phyloP scores from a whole-genome alignment of 2,113 vertebrate species.

The Nipponia nippon region DNA sequence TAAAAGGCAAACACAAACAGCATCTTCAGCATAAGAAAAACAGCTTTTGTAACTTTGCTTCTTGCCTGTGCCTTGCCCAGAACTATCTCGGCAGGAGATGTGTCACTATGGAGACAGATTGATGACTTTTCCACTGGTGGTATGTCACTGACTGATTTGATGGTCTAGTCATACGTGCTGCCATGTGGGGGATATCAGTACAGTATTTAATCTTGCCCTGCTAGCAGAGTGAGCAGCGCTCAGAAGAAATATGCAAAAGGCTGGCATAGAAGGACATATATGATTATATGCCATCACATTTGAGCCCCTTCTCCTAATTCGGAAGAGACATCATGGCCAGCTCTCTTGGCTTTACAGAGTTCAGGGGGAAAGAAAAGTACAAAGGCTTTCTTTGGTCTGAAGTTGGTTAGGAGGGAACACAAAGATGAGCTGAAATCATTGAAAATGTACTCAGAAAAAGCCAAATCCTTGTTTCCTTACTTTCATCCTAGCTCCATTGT shows the following conservation, averaged over 20 bases:
- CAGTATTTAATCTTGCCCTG: not conserved
- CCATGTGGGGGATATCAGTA: not conserved
- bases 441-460: not conserved
- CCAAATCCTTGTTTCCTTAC: not conserved
- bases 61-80: not conserved
- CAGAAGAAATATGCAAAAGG: not conserved
- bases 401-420: not conserved
- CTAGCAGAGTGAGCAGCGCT: accelerated
- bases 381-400: not conserved
- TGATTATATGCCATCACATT: not conserved
- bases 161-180: not conserved
- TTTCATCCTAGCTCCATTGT: not conserved
- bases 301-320: not conserved
- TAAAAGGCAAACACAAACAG: not conserved
- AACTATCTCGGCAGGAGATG: not conserved
- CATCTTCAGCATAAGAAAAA: not conserved
- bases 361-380: not conserved
- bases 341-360: not conserved
- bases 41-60: not conserved
- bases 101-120: not conserved
- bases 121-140: not conserved
- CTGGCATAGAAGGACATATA: not conserved
- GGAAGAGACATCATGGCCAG: not conserved
- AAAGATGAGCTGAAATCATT: not conserved
- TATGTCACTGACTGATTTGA: not conserved